A percentile compares a stretch with the other conserved stretches of the same genome.
Conservation (phyloP, 1,140 invertebrate genomes). For the Pemphigus obesinymphae region DNA sequence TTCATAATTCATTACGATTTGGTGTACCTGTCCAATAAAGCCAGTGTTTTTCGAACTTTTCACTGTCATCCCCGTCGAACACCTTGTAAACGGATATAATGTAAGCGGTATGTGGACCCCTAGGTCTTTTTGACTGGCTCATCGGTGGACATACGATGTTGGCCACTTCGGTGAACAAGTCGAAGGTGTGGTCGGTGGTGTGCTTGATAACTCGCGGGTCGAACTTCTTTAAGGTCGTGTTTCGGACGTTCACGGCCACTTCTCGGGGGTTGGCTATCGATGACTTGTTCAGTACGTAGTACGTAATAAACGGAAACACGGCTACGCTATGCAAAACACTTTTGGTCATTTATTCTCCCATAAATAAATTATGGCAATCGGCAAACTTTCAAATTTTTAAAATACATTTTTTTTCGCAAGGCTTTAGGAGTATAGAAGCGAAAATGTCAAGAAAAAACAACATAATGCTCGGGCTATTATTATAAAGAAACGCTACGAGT, state of each 20-base stretch:
- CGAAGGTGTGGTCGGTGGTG: conserved; percentile 77
- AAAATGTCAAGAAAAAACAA: too few relatives aligned
- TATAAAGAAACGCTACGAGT: too few relatives aligned
- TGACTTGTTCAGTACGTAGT: conserved; percentile 77
- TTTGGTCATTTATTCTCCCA: too few relatives aligned
- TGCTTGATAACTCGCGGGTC: conserved; percentile 73
- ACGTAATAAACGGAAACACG: conserved; percentile 85
- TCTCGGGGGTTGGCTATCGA: conserved; percentile 73
- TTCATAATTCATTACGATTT: too few relatives aligned
- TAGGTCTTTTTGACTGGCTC: conserved; percentile 67
- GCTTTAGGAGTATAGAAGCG: too few relatives aligned
- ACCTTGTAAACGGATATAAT: conserved; percentile 91
- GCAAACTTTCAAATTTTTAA: too few relatives aligned
- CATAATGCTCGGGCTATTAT: too few relatives aligned
- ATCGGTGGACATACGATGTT: conserved; percentile 82
- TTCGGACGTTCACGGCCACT: conserved; percentile 76
- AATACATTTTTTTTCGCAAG: too few relatives aligned
- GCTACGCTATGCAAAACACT: conserved; percentile 55
- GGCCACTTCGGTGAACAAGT: conserved; percentile 82
- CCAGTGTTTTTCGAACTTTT: conserved; percentile 88
- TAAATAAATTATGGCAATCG: too few relatives aligned
- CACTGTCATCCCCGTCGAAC: conserved; percentile 85
- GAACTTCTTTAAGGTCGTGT: conserved; percentile 73
- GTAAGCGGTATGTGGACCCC: conserved; percentile 75
- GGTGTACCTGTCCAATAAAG: conserved; percentile 86